Percentiles rank a stretch among this genome's conserved stretches.
These are phyloP conservation scores for Conomelus anceps DNA, from an alignment of 2,888 invertebrate species.

Conservation along the genomic window DNA sequence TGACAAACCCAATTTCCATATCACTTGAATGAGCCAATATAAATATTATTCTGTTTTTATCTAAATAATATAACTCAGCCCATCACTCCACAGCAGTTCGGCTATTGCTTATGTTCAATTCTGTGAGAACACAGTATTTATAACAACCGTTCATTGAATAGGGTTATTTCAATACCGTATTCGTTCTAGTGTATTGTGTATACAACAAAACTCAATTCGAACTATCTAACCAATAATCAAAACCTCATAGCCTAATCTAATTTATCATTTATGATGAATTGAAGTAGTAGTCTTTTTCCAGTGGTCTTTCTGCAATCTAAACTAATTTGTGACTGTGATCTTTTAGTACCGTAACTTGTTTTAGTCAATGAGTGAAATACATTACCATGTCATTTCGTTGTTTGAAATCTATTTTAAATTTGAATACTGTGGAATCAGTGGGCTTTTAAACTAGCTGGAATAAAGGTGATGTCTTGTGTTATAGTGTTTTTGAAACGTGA, in stretches of 20 bases:
- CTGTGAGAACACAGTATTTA: background rate
- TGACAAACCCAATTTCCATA: background rate
- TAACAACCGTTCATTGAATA: too few relatives aligned
- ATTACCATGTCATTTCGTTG: too few relatives aligned
- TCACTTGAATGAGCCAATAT: background rate
- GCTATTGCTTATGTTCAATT: background rate
- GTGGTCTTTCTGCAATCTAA: too few relatives aligned
- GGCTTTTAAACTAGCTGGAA: background rate
- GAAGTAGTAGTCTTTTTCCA: too few relatives aligned
- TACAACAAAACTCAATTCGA: background rate
- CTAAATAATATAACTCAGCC: background rate
- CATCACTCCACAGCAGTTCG: too few relatives aligned
- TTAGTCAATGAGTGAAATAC: too few relatives aligned
- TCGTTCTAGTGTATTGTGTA: background rate
- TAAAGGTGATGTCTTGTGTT: constrained; percentile 11
- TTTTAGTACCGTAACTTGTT: too few relatives aligned
- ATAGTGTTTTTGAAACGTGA: constrained; percentile 12
- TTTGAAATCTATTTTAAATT: too few relatives aligned
- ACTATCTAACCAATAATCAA: background rate
- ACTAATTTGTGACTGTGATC: too few relatives aligned
- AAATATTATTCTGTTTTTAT: background rate
- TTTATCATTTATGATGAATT: too few relatives aligned
- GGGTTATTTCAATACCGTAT: background rate
- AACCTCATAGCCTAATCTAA: too few relatives aligned
- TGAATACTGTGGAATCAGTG: background rate